phyloP scores from a whole-genome alignment of 2,888 invertebrate genomes.

The Eupithecia pulchellata region DNA sequence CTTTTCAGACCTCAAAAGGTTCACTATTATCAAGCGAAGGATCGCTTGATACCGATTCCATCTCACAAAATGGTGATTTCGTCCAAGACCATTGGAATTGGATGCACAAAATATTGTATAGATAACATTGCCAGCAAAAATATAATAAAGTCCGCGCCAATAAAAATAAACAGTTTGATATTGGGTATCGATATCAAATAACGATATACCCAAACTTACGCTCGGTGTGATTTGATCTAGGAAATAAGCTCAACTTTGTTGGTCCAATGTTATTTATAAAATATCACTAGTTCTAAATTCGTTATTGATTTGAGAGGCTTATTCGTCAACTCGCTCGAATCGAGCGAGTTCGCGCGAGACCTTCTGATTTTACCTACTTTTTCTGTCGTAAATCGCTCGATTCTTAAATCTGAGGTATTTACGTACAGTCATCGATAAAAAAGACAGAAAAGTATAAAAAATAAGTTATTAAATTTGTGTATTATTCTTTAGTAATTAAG shows the following conservation, averaged over 20 bases:
- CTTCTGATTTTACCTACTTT: too few species aligned
- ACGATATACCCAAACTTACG: not conserved
- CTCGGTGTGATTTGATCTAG: not conserved
- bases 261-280: too few species aligned
- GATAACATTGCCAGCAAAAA: not conserved
- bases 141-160: not conserved
- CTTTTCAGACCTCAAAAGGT: not conserved
- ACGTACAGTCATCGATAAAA: too few species aligned
- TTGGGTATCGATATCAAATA: not conserved
- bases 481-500: too few species aligned
- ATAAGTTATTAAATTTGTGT: too few species aligned
- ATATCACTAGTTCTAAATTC: too few species aligned
- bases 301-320: too few species aligned
- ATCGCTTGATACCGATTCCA: not conserved
- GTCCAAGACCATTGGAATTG: slow-evolving; percentile 5
- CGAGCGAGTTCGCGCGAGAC: too few species aligned
- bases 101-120: not conserved
- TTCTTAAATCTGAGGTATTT: too few species aligned
- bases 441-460: too few species aligned
- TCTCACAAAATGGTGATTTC: not conserved
- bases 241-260: not conserved
- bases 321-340: too few species aligned
- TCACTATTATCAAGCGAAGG: not conserved
- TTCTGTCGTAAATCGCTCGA: too few species aligned
- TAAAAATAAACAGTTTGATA: not conserved